Evolutionary conservation across 2,888 invertebrate genomes (phyloP), one percentile per base, ranked within the genome.

Genomic region (Tinea trinotella): DNA sequence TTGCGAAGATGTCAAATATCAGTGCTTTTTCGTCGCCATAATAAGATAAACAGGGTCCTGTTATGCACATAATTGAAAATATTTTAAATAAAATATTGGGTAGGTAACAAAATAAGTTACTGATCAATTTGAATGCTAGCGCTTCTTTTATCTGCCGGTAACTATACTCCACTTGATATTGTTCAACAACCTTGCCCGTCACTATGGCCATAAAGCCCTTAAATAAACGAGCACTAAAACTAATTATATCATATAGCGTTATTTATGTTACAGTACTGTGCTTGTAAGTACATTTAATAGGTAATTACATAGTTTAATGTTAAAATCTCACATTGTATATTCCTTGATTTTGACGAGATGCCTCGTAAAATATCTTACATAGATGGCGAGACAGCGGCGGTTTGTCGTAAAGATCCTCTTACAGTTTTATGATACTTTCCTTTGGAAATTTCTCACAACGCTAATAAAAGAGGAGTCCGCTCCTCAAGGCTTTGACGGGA

Each of bases 391-490:
- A 30, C 30, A n/a, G 22, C 30, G 30, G 30, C 30, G 30, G 30
- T 30, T 30, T 30, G 30, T 30, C 30, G 30, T 30, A 30, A 30
- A 30, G n/a, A 7, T 30, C 17, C 17, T 17, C 40, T 40, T 40
- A 17, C 40, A 40, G 17, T 40, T 40, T 40, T 40, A 40, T 40
- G 40, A 40, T 17, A 40, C 40, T 5, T 40, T 40, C 13, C 40
- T 40, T 13, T 13, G 15, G 40, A 40, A 40, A 10, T 40, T 40
- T 40, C 15, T 13, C 17, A 22, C 22, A 40, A 30, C 13, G 5
- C 40, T 40, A 40, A 40, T 40, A 40, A 40, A 40, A 40, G 30
- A 30, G 40, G 40, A 40, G 40, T 13, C 15, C 40, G 12, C 40
- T 17, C 15, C 7, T 17, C 6, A 40, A 40, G 3, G 5, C 40